A percentile compares a stretch with the other conserved stretches of the same genome.
phyloP scores from a whole-genome alignment of 2,888 invertebrate genomes.

The Corbicula japonica region DNA sequence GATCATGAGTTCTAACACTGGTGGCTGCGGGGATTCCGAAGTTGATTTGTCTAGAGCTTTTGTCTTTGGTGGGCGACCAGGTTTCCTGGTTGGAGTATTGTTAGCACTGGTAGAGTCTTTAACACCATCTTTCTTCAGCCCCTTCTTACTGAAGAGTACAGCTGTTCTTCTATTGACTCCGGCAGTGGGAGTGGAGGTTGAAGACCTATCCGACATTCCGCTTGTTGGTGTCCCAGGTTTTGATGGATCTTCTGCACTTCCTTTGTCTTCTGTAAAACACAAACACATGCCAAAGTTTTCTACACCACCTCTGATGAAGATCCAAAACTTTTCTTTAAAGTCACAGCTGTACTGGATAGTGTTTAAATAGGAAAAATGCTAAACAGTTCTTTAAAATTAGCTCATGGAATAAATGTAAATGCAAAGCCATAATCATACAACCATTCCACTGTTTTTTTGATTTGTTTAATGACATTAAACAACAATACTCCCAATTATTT shows the following conservation, averaged over 20 bases:
- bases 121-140: conserved; percentile 67
- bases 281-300: too few species aligned
- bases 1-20: conserved; percentile 71
- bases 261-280: conserved; percentile 32
- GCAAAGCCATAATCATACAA: too few species aligned
- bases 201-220: conserved; percentile 53
- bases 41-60: conserved; percentile 59
- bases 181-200: conserved; percentile 85
- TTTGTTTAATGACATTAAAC: too few species aligned
- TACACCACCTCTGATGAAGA: too few species aligned
- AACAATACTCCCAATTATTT: too few species aligned
- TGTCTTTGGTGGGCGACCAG: conserved; percentile 73
- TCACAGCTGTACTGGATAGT: too few species aligned
- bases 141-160: conserved; percentile 92
- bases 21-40: conserved; percentile 71
- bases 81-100: conserved; percentile 71
- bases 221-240: conserved; percentile 62
- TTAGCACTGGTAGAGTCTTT: conserved; percentile 62
- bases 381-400: too few species aligned
- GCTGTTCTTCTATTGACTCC: conserved; percentile 91
- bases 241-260: conserved; percentile 35
- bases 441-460: too few species aligned
- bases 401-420: too few species aligned
- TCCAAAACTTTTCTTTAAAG: too few species aligned
- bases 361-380: too few species aligned